Evolutionary conservation across 2,113 vertebrate genomes (phyloP), one percentile per base, ranked within the genome.

Genomic region (Haliaeetus leucogaster): DNA sequence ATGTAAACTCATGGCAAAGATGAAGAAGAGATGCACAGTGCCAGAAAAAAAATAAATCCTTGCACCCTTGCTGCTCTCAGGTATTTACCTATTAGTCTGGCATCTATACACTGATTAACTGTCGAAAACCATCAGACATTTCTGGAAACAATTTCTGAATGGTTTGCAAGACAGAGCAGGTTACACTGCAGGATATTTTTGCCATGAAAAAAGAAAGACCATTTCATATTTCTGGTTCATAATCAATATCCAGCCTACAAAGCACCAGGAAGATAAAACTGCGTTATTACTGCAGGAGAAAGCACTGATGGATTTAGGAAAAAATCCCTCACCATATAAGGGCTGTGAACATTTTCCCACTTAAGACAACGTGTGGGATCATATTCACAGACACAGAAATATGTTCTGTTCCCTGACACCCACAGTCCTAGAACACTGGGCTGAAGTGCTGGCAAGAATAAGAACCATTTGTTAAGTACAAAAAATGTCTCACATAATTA

Each of bases 371-470:
- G 96, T 97, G 97, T 98, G 97, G 97, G 97, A 97, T 97, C 96
- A 96, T 55, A 97, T 97, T 98, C 97, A 92, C 95, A 98, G 96
- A 97, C 94, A 97, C 96, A 97, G 97, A 98, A 98, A 98, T 97
- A 95, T 97, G 96, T 97, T 98, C 98, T 86, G 90, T 98, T 98
- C 97, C 92, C 85, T 96, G 91, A 97, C 97, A 97, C 97, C 97
- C 98, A 98, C 95, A 81, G 95, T 89, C 89, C 92, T 90, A 97
- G 93, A 98, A 97, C 96, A 94, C 97, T 52, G 93, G 93, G 90
- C 94, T 93, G 96, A 97, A 97, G 96, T 80, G 85, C 92, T 97
- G 95, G 96, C 96, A 96, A 89, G 96, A 97, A 97, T 96, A 97
- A 97, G 95, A 96, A 89, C 87, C 90, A 91, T 93, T 98, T 97